Evolutionary conservation across 2,113 vertebrate species (phyloP), one percentile per base, ranked within the genome.

Genomic region (Trematocara nigrifrons): DNA sequence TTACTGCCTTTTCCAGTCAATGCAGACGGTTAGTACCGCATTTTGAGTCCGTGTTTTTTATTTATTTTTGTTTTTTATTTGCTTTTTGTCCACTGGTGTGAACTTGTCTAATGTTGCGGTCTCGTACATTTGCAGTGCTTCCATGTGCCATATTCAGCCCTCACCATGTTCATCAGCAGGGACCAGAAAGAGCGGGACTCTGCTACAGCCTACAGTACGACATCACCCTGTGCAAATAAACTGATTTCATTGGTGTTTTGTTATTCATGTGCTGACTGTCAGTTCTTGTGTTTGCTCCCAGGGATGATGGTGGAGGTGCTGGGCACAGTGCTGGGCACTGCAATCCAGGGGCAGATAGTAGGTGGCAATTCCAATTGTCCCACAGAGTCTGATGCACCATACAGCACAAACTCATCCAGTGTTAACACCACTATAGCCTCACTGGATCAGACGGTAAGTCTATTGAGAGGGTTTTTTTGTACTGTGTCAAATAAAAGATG

Each of bases 91-190:
- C 45, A 51, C 45, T 51, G 26, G 10, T 18, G 6, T 7, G 1
- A 49, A n/a, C 4, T 51, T 31, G 5, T 29, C 78, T 92, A 10
- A 83, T 53, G 59, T 12, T 20, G 52, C 6, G 10, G 35, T 16
- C 64, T 18, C 12, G 0, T 81, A 1, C 52, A 1, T 0, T 87
- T 88, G 83, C 96, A 99, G 98, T 99, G 98, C 79, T 99, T 98
- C 94, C 98, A 99, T 0, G 98, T 99, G 83, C 98, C 98, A 6
- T 99, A 99, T 95, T 99, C 98, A 0, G 97, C 98, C 0, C 97
- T 99, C 83, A 99, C 98, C 89, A 99, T 99, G 98, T 99, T 99
- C 95, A 99, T 99, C 96, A 99, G 97, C 96, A 96, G 89, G 1
- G 97, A 98, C 80, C 98, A 99, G 95, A 97, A 97, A 1, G 98